Evolutionary conservation across 2,797 vertebrate species (phyloP).

Genomic region (Denticeps clupeoides): DNA sequence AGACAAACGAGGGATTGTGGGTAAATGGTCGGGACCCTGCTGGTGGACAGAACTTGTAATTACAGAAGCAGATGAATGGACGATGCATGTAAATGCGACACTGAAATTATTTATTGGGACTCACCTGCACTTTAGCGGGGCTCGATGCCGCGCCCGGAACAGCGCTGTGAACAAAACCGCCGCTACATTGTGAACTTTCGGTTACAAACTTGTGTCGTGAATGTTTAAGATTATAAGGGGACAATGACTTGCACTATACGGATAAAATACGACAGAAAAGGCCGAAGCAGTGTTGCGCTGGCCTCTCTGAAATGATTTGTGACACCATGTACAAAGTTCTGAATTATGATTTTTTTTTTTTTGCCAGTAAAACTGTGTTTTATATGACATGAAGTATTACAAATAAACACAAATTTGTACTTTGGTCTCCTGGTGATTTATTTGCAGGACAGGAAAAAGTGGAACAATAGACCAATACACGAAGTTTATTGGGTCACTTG

Average conservation of each 20-base stretch:
- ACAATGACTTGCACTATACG: constrained; percentile 83
- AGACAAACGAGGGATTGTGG: no score
- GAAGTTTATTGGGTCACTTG: no score
- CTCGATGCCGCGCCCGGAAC: constrained; percentile 44
- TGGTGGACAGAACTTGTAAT: no score
- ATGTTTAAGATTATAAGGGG: constrained; percentile 56
- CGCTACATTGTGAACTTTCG: no score
- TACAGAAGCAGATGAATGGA: no score
- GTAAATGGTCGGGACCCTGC: no score
- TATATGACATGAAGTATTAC: constrained; percentile 46
- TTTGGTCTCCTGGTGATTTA: constrained; percentile 71
- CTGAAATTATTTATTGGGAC: constrained; percentile 33
- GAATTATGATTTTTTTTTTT: constrained; percentile 65
- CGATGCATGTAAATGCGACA: constrained; percentile 17
- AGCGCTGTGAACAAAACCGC: constrained; percentile 65
- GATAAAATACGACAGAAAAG: constrained; percentile 63
- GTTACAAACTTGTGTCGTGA: constrained; percentile 56
- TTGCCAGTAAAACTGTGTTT: constrained; percentile 64
- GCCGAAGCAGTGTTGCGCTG: constrained; percentile 91
- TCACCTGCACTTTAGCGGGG: constrained; percentile 82
- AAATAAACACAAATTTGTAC: constrained; percentile 68
- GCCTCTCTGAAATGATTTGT: constrained; percentile 47
- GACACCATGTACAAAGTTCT: constrained; percentile 45
- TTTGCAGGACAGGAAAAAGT: no score
- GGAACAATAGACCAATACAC: no score